Percentiles rank a stretch among this genome's conserved stretches.
These are phyloP conservation scores for Bergia puertoricense DNA, from an alignment of 92 coral and sea anemone species.

Conservation along the genomic window DNA sequence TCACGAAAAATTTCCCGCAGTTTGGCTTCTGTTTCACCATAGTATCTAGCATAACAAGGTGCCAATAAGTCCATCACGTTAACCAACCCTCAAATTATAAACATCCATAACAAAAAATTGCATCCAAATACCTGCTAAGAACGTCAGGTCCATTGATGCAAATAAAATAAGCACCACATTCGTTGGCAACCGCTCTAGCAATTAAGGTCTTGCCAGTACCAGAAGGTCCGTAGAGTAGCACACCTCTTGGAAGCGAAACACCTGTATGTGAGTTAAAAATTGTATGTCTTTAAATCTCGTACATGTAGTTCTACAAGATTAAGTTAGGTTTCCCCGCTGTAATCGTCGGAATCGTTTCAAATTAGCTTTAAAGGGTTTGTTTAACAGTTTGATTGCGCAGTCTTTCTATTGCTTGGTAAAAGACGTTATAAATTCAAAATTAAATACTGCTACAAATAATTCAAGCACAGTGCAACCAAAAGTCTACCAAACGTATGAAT, in stretches of 20 bases:
- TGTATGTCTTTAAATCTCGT: no score
- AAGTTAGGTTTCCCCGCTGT: no score
- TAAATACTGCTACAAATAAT: no score
- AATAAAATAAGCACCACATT: constrained; percentile 79
- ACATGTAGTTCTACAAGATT: no score
- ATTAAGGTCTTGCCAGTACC: constrained; percentile 98
- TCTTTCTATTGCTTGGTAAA: no score
- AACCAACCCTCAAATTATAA: not conserved
- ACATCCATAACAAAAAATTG: not conserved
- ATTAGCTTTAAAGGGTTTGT: no score
- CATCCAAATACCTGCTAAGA: constrained; percentile 76
- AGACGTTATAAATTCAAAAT: no score
- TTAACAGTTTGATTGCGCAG: no score
- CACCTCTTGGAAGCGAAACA: constrained; percentile 88
- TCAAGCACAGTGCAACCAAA: no score
- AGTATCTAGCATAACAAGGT: constrained; percentile 59
- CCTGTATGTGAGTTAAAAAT: constrained; percentile 48
- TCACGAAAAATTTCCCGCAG: constrained; percentile 90
- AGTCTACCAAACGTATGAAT: no score
- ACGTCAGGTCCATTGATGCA: constrained; percentile 96
- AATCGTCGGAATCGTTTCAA: no score
- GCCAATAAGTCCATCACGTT: not conserved
- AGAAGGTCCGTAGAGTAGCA: constrained; percentile 90
- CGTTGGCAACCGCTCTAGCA: constrained; percentile 91
- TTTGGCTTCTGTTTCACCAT: constrained; percentile 97